These are phyloP conservation scores for Brachyhypopomus gauderio DNA, from an alignment of 2,113 vertebrate species.

Conservation along the genomic window DNA sequence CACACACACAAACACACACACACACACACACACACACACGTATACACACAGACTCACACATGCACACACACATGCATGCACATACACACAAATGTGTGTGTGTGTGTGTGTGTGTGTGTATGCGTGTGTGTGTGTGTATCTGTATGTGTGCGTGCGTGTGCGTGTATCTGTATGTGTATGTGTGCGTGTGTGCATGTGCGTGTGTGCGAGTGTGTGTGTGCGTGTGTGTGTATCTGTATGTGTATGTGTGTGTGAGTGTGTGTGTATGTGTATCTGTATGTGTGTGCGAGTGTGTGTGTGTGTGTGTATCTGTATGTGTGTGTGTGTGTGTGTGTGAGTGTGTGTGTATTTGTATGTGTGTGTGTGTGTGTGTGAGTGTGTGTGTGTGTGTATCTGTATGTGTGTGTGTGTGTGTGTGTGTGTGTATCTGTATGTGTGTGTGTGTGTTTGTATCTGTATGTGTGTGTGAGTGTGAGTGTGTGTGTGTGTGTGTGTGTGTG, in stretches of 20 bases:
- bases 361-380: too few species aligned
- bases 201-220: too few species aligned
- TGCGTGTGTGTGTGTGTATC: too few species aligned
- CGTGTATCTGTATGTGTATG: neutral
- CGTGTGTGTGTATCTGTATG: too few species aligned
- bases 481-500: conserved; percentile 7
- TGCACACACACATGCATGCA: neutral
- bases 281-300: neutral
- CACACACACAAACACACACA: too few species aligned
- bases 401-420: too few species aligned
- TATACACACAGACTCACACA: neutral
- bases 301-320: neutral
- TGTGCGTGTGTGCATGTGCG: neutral
- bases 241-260: too few species aligned
- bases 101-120: neutral
- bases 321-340: conserved; percentile 5
- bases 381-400: too few species aligned
- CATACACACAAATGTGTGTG: neutral
- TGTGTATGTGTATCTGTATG: neutral
- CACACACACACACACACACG: neutral
- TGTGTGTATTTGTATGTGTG: conserved; percentile 15
- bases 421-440: too few species aligned
- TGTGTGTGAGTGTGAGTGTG: neutral
- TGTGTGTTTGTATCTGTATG: neutral
- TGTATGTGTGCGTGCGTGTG: neutral